phyloP scores from a whole-genome alignment of 2,888 invertebrate species.

The Leptopterna dolabrata region DNA sequence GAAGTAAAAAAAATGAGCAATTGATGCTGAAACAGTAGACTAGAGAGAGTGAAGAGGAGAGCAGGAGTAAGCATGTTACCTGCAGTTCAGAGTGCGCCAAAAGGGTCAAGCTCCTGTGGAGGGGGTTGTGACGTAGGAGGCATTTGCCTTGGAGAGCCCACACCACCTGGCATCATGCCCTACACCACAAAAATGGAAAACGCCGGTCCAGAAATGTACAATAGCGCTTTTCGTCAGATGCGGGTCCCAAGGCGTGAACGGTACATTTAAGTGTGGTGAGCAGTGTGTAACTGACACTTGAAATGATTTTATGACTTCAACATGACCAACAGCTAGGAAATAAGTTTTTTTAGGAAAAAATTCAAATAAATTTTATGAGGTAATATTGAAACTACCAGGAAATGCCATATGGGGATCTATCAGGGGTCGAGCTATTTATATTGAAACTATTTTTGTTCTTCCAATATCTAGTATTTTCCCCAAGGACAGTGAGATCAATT shows the following conservation, averaged over 20 bases:
- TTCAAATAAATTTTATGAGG: too few relatives aligned
- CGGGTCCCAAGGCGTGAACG: background rate
- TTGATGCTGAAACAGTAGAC: background rate
- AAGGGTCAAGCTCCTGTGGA: constrained; percentile 61
- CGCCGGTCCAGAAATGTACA: background rate
- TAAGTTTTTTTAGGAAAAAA: too few relatives aligned
- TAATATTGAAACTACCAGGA: too few relatives aligned
- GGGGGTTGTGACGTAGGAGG: constrained; percentile 57
- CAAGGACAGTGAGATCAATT: too few relatives aligned
- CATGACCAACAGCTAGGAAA: too few relatives aligned
- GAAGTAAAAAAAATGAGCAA: background rate
- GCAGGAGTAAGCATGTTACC: constrained; percentile 17
- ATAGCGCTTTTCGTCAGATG: background rate
- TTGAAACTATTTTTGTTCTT: too few relatives aligned
- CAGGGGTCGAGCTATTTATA: too few relatives aligned
- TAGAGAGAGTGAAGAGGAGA: background rate
- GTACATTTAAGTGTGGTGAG: background rate
- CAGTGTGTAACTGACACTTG: background rate
- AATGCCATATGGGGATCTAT: too few relatives aligned
- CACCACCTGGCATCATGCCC: constrained; percentile 59
- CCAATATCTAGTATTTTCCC: too few relatives aligned
- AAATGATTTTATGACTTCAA: too few relatives aligned
- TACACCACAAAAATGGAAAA: constrained; percentile 53
- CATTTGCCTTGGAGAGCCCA: constrained; percentile 59
- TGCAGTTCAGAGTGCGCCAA: constrained; percentile 61